Evolutionary conservation across 2,113 vertebrate species (phyloP).

Genomic region (Buteo buteo): DNA sequence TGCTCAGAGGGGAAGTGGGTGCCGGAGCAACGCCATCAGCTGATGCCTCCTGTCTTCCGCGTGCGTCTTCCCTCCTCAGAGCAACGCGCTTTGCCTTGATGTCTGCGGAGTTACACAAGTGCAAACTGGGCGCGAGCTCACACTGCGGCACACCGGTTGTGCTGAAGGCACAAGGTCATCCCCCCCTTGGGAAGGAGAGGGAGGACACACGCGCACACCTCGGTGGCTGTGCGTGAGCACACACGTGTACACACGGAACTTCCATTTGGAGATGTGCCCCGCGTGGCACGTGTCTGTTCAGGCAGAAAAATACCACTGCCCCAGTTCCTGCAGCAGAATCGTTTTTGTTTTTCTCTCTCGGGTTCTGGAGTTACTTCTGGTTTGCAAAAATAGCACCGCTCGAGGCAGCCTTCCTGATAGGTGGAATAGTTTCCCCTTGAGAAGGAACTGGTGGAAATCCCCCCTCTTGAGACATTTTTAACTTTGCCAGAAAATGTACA

Average conservation of each 20-base stretch:
- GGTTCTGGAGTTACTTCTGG: slow-evolving; percentile 33
- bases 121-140: not conserved
- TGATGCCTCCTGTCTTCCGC: not conserved
- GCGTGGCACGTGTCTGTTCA: not conserved
- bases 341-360: not conserved
- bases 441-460: slow-evolving; percentile 50
- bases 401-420: slow-evolving; percentile 20
- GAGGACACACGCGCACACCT: not conserved
- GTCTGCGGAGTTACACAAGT: not conserved
- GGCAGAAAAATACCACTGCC: not conserved
- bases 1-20: not conserved
- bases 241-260: not conserved
- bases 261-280: slow-evolving; percentile 3
- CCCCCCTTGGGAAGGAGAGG: not conserved
- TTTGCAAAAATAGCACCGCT: slow-evolving; percentile 29
- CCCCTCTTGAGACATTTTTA: slow-evolving; percentile 51
- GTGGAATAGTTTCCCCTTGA: slow-evolving; percentile 51
- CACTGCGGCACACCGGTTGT: not conserved
- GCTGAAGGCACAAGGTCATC: not conserved
- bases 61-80: not conserved
- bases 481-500: not conserved
- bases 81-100: not conserved
- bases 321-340: not conserved
- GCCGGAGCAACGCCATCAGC: not conserved
- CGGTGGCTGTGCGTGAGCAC: not conserved